Evolutionary conservation across 2,888 invertebrate species (phyloP), one percentile per base, ranked within the genome.

Genomic region (Patella caerulea): DNA sequence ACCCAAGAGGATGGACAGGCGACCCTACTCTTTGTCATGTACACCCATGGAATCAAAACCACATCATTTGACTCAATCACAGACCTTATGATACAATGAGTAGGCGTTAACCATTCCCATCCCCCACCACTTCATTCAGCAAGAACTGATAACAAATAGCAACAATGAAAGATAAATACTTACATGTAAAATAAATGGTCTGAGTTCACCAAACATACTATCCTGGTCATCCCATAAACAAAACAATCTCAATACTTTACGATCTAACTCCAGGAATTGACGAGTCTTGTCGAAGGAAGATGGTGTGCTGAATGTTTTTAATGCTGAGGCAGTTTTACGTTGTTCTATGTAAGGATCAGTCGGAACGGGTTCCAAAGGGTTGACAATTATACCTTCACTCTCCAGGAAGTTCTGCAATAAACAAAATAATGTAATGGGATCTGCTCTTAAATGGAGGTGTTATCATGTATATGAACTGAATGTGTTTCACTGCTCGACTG

Each of bases 331-430:
- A 71, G 88, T 85, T 56, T 85, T 84, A 15, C 91, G 85, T 71
- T 85, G 84, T 17, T 88, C 87, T 55, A 87, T 93, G 89, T 95
- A 95, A 0, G 95, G 94, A 91, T 97, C 96, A 17, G 93, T 92
- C 0, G 96, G 96, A 81, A 94, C 88, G 34, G 93, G 93, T 90
- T 96, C 96, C 15, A 94, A 92, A 34, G 94, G 94, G 53, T 94
- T 94, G 71, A 97, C 90, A 81, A 95, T 94, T 74, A 97, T 92
- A 1, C 97, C 97, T 92, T 97, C 96, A 85, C 96, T 96, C 81
- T 93, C 94, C 89, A 97, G 92, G 93, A 95, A 97, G 92, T 96
- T 95, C 95, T 95, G 88, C 4, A 84, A 83, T 73, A 82, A 77
- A n/a, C n/a, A n/a, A n/a, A n/a, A n/a, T n/a, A n/a, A n/a, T n/a